Evolutionary conservation across 1,140 invertebrate genomes (phyloP).

Genomic region (silkworm (Bombyx mori)): DNA sequence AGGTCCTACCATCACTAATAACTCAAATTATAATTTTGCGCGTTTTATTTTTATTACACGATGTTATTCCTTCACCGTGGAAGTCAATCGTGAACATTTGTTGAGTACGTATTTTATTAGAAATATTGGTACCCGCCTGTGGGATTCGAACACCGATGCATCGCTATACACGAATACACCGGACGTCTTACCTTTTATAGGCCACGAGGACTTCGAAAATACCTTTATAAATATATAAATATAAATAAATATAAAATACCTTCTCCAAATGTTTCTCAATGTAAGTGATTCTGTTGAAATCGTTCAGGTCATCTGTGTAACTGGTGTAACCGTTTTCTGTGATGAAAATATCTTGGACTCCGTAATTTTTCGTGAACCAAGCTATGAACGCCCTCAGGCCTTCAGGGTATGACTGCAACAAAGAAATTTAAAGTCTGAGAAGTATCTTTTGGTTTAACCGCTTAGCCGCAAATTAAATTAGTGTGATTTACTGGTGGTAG

Average conservation of each 20-base stretch:
- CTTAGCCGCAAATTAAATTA: too few relatives aligned
- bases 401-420: constrained; percentile 23
- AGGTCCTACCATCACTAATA: too few relatives aligned
- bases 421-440: neutral
- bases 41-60: too few relatives aligned
- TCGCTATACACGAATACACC: too few relatives aligned
- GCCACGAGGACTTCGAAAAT: too few relatives aligned
- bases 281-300: constrained; percentile 65
- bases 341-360: constrained; percentile 74
- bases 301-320: constrained; percentile 62
- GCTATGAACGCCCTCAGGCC: constrained; percentile 58
- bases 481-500: neutral
- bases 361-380: constrained; percentile 74
- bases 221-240: neutral
- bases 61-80: too few relatives aligned
- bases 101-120: too few relatives aligned
- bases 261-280: constrained; percentile 31
- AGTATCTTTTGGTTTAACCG: neutral
- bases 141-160: too few relatives aligned
- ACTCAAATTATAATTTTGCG: too few relatives aligned
- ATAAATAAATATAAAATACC: constrained; percentile 7
- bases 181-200: too few relatives aligned
- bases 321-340: constrained; percentile 78
- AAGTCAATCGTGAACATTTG: too few relatives aligned
- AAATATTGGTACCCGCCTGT: too few relatives aligned